Conservation (phyloP, 1,140 invertebrate species). For the Lineus longissimus region DNA sequence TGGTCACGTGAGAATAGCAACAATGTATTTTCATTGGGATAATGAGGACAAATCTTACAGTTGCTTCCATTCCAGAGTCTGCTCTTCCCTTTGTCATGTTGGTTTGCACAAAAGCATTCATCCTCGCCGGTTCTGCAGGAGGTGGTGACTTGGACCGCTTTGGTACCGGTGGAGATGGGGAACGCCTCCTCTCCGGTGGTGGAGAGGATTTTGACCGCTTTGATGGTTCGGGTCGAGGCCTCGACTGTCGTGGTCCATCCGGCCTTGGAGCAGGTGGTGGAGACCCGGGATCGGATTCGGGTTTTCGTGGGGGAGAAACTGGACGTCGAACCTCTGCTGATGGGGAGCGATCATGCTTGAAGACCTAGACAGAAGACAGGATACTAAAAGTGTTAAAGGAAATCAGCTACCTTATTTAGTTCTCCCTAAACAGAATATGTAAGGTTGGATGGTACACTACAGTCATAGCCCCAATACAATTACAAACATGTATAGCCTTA, state of each 20-base stretch:
- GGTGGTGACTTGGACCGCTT: conserved; percentile 26
- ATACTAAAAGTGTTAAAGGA: neutral
- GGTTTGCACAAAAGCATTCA: conserved; percentile 44
- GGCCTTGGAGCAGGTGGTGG: conserved; percentile 5
- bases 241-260: conserved; percentile 10
- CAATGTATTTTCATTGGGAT: too few species aligned
- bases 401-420: too few species aligned
- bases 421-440: too few species aligned
- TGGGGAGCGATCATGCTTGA: conserved; percentile 25
- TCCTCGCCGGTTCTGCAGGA: conserved; percentile 12
- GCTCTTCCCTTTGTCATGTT: conserved; percentile 34
- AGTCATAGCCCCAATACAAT: too few species aligned
- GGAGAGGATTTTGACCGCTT: neutral
- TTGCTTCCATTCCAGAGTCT: conserved; percentile 33
- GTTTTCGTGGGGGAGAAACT: conserved; percentile 1
- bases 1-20: too few species aligned
- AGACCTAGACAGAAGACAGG: neutral
- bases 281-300: neutral
- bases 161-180: conserved; percentile 10
- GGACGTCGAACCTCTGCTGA: conserved; percentile 29
- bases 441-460: too few species aligned
- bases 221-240: neutral
- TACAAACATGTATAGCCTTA: too few species aligned
- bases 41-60: too few species aligned
- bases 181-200: conserved; percentile 8